phyloP scores from a whole-genome alignment of 2,113 vertebrate species.

The Scophthalmus maximus region DNA sequence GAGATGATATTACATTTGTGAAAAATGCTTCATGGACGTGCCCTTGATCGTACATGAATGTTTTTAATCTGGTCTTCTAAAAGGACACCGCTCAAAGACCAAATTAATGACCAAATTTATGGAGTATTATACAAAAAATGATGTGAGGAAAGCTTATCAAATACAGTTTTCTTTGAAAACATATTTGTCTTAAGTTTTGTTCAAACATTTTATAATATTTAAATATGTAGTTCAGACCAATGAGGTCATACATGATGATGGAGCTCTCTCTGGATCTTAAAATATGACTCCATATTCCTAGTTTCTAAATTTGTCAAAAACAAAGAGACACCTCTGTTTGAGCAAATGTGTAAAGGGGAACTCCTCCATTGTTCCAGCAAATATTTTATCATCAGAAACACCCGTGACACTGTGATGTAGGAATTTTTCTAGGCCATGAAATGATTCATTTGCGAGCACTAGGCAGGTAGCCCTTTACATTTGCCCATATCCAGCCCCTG shows the following conservation, averaged over 20 bases:
- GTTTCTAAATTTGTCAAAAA: no score
- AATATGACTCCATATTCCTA: no score
- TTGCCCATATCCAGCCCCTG: neutral
- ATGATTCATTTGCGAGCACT: slow-evolving; percentile 8
- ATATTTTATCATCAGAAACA: neutral
- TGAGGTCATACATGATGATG: no score
- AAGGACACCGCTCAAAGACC: slow-evolving; percentile 10
- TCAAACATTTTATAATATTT: neutral
- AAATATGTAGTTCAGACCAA: neutral
- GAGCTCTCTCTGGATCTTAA: no score
- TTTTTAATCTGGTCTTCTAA: slow-evolving; percentile 27
- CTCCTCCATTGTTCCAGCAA: no score
- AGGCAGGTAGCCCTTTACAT: neutral
- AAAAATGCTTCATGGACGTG: neutral
- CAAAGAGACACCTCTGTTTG: no score
- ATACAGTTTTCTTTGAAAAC: slow-evolving; percentile 15
- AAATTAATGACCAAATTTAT: slow-evolving; percentile 27
- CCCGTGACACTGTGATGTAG: neutral
- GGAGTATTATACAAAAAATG: slow-evolving; percentile 5
- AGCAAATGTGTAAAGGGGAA: no score
- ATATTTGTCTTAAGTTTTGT: no score
- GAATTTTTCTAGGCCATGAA: slow-evolving; percentile 6
- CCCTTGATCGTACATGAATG: slow-evolving; percentile 24
- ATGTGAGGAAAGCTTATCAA: neutral
- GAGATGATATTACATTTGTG: neutral